A percentile compares a stretch with the other conserved stretches of the same genome.
Conservation (phyloP, 2,797 vertebrate species). For the Myotis planiceps region DNA sequence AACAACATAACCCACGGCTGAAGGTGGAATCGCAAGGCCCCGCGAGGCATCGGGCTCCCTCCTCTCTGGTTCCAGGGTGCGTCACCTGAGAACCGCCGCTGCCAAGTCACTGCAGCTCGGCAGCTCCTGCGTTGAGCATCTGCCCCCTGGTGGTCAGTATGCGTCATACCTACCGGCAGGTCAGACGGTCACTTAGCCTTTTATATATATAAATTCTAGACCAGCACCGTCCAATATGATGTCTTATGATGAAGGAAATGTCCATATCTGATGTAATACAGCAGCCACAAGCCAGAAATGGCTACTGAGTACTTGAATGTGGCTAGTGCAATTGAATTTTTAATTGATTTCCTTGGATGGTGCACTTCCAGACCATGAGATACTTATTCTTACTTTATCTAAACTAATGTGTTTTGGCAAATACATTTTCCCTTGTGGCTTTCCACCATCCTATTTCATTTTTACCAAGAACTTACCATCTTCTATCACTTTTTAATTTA, state of each 20-base stretch:
- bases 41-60: rapidly evolving
- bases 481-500: neutral
- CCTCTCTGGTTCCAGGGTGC: too few relatives aligned
- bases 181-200: too few relatives aligned
- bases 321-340: neutral
- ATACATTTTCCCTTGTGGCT: neutral
- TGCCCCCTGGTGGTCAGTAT: too few relatives aligned
- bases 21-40: too few relatives aligned
- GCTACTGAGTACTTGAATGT: too few relatives aligned
- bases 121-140: too few relatives aligned
- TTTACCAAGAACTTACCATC: neutral
- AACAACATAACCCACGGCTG: too few relatives aligned
- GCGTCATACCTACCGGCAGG: too few relatives aligned
- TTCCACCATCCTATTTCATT: neutral
- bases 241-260: neutral
- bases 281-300: neutral
- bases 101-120: too few relatives aligned
- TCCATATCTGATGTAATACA: neutral
- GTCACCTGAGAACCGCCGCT: too few relatives aligned
- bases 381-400: neutral
- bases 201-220: neutral
- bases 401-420: neutral
- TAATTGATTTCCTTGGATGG: neutral
- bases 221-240: rapidly evolving
- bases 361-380: neutral